Base-by-base conservation (phyloP, 1,140 invertebrate genomes). In the Cydia pomonella region DNA sequence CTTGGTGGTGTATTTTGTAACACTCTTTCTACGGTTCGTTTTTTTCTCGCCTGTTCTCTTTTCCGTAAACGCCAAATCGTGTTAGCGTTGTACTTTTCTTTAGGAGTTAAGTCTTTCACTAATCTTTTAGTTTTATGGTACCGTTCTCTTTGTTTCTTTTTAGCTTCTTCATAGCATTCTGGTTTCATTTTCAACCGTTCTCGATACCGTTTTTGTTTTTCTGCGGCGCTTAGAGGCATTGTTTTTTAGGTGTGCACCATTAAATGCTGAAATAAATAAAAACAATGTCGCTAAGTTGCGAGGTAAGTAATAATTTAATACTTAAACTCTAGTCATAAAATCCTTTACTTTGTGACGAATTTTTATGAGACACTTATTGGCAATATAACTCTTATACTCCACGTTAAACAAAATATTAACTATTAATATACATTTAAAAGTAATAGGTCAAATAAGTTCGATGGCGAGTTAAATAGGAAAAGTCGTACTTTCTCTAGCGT, bases 71-170 rank as follows among this genome's bases (percentile, higher is more conserved):
- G 63, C 73, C 59, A 75, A 44, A 66, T 75, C 4, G 29, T 16
- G 29, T 66, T 75, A 13, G 73, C 73, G n/a, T 66, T 21, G 13
- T 66, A n/a, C 41, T 66, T 75, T 66, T 75, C 73, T 27, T 64
- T 66, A 6, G 59, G 13, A 0, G 63, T 38, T 29, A n/a, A n/a
- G n/a, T n/a, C n/a, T n/a, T n/a, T n/a, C n/a, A n/a, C n/a, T n/a
- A 75, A 25, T 44, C 53, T 33, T 47, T 75, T 75, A 66, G 21
- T 47, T 47, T 75, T 75, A 25, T 75, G 73, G 21, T 75, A 75
- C 3, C 21, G 59, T 66, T 75, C 73, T 23, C 73, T n/a, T n/a
- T 75, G 73, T 53, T 66, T 75, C 44, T 16, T 75, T 75, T 75
- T 75, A 23, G 59, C 9, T 66, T 66, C 38, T 66, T 75, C 73